phyloP scores from a whole-genome alignment of 2,113 vertebrate genomes.

The Alces alces region DNA sequence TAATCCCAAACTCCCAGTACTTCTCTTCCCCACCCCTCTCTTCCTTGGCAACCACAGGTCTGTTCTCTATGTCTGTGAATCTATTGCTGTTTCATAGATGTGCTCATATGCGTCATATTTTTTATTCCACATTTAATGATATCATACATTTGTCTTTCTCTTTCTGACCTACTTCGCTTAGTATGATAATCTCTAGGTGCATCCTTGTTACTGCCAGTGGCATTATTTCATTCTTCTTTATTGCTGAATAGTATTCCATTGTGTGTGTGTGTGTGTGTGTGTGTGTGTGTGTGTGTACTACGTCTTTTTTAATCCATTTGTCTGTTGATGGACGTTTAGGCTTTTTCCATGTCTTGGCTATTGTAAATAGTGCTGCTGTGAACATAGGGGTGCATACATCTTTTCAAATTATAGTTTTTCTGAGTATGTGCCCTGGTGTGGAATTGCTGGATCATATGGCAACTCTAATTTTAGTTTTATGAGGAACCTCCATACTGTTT shows the following conservation, averaged over 20 bases:
- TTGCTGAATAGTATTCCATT: not conserved
- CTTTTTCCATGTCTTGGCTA: not conserved
- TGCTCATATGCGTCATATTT: not conserved
- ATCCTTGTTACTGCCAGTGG: not conserved
- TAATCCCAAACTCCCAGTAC: not conserved
- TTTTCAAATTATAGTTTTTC: not conserved
- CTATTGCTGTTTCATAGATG: not conserved
- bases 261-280: not conserved
- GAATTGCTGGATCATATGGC: not conserved
- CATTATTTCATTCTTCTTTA: not conserved
- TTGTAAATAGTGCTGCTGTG: not conserved
- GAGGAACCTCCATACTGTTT: not conserved
- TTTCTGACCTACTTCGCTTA: rapidly evolving
- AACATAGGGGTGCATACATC: not conserved
- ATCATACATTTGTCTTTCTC: not conserved
- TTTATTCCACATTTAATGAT: not conserved
- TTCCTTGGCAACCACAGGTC: not conserved
- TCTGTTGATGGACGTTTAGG: not conserved
- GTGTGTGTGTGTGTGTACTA: too few relatives aligned
- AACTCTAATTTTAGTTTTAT: not conserved
- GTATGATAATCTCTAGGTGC: not conserved
- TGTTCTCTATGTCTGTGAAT: not conserved
- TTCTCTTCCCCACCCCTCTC: not conserved
- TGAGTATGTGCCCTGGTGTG: not conserved
- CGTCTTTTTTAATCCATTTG: not conserved